Evolutionary conservation across 2,113 vertebrate genomes (phyloP).

Genomic region (Butorides virescens): DNA sequence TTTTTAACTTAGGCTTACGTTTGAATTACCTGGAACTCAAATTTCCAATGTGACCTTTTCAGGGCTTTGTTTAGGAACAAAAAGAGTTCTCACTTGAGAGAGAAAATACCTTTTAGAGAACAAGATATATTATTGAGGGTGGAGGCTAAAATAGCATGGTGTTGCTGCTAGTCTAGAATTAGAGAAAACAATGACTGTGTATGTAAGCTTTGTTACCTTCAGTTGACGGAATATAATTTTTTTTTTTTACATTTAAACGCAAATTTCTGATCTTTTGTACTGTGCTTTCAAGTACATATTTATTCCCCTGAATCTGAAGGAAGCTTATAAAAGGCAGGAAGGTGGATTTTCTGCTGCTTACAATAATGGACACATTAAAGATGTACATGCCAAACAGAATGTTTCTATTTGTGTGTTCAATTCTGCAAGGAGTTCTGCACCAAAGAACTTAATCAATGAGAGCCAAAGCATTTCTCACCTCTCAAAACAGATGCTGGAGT

Average conservation of each 20-base stretch:
- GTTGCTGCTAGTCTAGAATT: constrained; percentile 7
- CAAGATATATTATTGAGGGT: background rate
- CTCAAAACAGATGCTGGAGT: background rate
- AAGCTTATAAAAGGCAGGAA: background rate
- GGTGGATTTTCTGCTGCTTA: background rate
- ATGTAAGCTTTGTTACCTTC: background rate
- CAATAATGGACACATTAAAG: background rate
- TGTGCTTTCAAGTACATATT: background rate
- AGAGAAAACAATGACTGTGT: constrained; percentile 24
- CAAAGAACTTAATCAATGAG: background rate
- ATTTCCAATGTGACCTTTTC: constrained; percentile 71
- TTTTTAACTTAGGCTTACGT: constrained; percentile 64
- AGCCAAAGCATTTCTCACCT: background rate
- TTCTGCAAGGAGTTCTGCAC: background rate
- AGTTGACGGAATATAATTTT: background rate
- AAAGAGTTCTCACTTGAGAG: constrained; percentile 40
- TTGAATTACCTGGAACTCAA: constrained; percentile 68
- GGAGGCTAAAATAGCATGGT: background rate
- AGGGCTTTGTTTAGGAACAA: constrained; percentile 60
- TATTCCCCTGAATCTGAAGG: background rate
- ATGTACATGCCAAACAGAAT: background rate
- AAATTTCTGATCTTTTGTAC: background rate
- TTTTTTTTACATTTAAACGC: background rate
- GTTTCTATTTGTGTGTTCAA: background rate
- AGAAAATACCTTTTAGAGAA: constrained; percentile 28